phyloP scores from a whole-genome alignment of 2,113 vertebrate species.

The Trinectes maculatus region DNA sequence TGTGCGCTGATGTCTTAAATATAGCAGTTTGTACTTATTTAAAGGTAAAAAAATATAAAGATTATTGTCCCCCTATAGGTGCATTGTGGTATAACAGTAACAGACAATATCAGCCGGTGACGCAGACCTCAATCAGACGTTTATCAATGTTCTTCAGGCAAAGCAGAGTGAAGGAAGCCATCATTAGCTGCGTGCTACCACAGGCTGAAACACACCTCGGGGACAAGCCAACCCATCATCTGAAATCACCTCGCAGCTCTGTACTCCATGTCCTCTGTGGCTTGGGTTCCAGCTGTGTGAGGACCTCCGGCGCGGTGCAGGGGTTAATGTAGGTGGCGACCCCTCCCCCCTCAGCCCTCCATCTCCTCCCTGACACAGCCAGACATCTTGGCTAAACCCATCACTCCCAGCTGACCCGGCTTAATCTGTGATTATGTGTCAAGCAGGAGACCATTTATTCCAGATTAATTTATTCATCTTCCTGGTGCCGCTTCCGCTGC shows the following conservation, averaged over 20 bases:
- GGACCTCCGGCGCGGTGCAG: background rate
- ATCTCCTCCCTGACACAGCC: background rate
- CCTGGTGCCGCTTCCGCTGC: constrained; percentile 47
- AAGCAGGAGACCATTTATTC: constrained; percentile 73
- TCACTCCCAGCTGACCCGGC: constrained; percentile 48
- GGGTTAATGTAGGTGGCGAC: constrained; percentile 59
- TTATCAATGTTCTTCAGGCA: background rate
- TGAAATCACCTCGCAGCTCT: constrained; percentile 36
- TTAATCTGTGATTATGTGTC: constrained; percentile 79
- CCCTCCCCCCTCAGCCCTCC: background rate
- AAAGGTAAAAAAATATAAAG: background rate
- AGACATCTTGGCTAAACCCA: constrained; percentile 33
- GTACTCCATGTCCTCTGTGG: constrained; percentile 10
- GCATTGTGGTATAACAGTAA: too few relatives aligned
- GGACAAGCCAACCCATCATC: constrained; percentile 30
- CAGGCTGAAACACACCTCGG: constrained; percentile 43
- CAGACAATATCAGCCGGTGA: background rate
- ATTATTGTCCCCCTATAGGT: too few relatives aligned
- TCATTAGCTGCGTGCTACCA: constrained; percentile 53
- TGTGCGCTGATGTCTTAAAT: too few relatives aligned
- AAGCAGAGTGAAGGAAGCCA: constrained; percentile 42
- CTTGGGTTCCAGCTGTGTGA: background rate
- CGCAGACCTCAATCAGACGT: constrained; percentile 3
- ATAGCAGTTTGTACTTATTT: too few relatives aligned
- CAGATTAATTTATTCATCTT: constrained; percentile 78